These are phyloP conservation scores for Zapornia atra DNA, from an alignment of 2,113 vertebrate species.

Conservation along the genomic window DNA sequence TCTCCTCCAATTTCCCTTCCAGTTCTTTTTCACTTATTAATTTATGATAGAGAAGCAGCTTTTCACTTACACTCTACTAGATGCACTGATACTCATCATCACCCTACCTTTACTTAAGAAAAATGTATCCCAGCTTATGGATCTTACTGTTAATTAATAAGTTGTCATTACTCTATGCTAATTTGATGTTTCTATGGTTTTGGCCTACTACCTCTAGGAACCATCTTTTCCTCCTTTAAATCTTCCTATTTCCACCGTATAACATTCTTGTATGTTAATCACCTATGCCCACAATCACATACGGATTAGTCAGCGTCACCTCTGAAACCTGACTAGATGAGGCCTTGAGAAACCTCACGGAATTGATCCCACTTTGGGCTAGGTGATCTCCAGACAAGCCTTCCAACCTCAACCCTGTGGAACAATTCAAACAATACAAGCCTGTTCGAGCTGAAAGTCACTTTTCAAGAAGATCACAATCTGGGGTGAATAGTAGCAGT, in stretches of 20 bases:
- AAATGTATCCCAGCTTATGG: background rate
- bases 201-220: background rate
- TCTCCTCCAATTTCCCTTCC: background rate
- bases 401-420: background rate
- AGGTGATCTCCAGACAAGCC: background rate
- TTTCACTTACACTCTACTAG: background rate
- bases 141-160: background rate
- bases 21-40: background rate
- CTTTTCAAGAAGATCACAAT: background rate
- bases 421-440: background rate
- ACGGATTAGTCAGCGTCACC: background rate
- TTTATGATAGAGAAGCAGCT: background rate
- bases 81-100: background rate
- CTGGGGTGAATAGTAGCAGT: background rate
- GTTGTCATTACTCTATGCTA: background rate
- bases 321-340: background rate
- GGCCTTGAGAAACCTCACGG: background rate
- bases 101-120: background rate
- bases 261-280: background rate
- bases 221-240: background rate
- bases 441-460: background rate
- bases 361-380: background rate
- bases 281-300: fast-evolving
- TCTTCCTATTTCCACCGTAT: background rate
- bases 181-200: background rate